A percentile compares a stretch with the other conserved stretches of the same genome.
Conservation (phyloP, 2,797 vertebrate genomes). For the Siniperca undulata region DNA sequence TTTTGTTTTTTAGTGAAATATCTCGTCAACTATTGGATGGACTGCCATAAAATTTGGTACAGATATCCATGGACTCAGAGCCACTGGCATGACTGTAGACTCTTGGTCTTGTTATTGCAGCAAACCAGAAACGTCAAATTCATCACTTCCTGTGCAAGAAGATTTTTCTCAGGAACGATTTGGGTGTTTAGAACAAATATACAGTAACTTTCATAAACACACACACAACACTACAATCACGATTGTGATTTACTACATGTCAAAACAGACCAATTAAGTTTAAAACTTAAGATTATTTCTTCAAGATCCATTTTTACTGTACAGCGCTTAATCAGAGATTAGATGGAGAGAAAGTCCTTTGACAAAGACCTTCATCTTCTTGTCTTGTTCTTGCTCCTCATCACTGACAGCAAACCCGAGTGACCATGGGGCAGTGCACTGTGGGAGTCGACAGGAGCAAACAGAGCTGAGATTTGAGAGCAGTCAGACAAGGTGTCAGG, state of each 20-base stretch:
- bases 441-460: constrained; percentile 30
- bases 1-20: background rate
- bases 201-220: background rate
- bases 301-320: background rate
- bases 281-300: background rate
- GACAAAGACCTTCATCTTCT: constrained; percentile 17
- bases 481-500: constrained; percentile 58
- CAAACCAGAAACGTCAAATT: background rate
- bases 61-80: background rate
- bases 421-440: constrained; percentile 14
- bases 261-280: background rate
- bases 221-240: background rate
- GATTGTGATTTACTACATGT: background rate
- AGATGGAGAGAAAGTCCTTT: constrained; percentile 12
- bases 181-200: background rate
- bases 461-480: constrained; percentile 49
- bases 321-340: background rate
- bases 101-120: background rate
- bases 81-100: background rate
- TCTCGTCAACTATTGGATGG: too few relatives aligned
- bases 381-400: constrained; percentile 26
- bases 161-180: background rate
- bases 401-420: constrained; percentile 30
- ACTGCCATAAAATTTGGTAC: background rate
- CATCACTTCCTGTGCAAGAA: background rate